Conservation (phyloP, 2,113 vertebrate species). For the Siniperca chuatsi region DNA sequence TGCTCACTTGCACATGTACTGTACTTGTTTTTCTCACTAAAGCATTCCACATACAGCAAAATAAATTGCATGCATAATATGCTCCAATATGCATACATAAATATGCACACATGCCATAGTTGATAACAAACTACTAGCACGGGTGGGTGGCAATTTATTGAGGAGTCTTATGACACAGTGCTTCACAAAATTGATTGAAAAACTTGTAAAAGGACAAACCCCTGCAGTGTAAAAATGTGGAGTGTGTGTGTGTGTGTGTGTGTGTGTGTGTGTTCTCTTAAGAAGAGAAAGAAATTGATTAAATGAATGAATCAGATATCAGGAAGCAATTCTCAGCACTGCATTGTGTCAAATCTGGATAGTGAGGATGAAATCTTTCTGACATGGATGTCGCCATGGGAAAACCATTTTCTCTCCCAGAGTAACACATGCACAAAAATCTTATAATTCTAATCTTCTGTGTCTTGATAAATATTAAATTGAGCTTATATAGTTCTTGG, state of each 20-base stretch:
- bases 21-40: not conserved
- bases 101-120: conserved; percentile 8
- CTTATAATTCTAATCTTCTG: not conserved
- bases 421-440: not conserved
- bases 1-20: conserved; percentile 27
- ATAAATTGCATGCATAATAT: not conserved
- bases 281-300: not conserved
- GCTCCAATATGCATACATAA: not conserved
- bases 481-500: not conserved
- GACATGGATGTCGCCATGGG: not conserved
- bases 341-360: not conserved
- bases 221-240: not conserved
- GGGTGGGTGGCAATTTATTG: not conserved
- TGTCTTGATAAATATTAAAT: not conserved
- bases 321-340: not conserved
- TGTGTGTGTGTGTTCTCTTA: too few species aligned
- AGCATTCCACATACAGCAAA: not conserved
- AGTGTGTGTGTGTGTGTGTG: not conserved
- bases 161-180: conserved; percentile 17
- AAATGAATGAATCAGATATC: not conserved
- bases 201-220: not conserved
- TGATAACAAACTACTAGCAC: not conserved
- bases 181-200: not conserved
- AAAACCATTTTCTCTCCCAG: not conserved
- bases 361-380: not conserved